Conservation (phyloP, 2,797 vertebrate genomes). For the Eurystomus glaucurus region DNA sequence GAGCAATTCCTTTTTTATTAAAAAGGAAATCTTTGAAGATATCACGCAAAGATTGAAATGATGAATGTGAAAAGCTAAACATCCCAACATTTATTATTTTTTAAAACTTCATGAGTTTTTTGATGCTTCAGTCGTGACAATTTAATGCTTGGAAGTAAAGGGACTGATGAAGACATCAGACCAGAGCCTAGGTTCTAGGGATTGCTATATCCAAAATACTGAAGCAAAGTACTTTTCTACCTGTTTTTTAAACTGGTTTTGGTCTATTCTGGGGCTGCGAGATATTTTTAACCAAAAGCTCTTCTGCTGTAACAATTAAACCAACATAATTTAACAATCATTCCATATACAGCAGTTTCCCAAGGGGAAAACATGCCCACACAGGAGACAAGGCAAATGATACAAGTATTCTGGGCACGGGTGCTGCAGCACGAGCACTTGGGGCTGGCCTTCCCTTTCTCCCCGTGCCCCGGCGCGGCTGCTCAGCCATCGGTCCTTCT, state of each 20-base stretch:
- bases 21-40: background rate
- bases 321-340: background rate
- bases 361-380: background rate
- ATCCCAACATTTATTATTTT: background rate
- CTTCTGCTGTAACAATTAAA: background rate
- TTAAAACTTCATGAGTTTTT: background rate
- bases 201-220: background rate
- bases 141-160: background rate
- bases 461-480: fast-evolving
- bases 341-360: background rate
- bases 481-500: fast-evolving
- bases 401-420: background rate
- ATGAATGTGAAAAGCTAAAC: background rate
- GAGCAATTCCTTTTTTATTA: constrained; percentile 10
- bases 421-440: background rate
- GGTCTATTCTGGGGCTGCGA: background rate
- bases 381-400: background rate
- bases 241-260: background rate
- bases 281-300: background rate
- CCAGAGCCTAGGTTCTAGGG: background rate
- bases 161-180: background rate
- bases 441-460: background rate
- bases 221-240: background rate
- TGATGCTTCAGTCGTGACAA: background rate
- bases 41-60: background rate